Conservation (phyloP, 2,797 vertebrate species). For the Gymnodraco acuticeps region DNA sequence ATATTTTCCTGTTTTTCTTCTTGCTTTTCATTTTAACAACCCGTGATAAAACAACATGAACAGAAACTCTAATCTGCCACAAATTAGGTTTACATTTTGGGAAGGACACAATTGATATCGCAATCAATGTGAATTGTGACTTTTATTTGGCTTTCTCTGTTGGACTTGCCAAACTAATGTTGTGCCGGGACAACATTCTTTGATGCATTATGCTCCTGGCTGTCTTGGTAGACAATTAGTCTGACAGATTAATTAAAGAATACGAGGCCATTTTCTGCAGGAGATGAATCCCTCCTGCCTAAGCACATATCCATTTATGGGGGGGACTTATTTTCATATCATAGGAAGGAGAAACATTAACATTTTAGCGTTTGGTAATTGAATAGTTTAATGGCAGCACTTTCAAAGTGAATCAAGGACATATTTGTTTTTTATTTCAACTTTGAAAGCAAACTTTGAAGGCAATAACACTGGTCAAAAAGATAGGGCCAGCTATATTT, state of each 20-base stretch:
- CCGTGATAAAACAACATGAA: slow-evolving; percentile 58
- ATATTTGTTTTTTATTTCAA: slow-evolving; percentile 43
- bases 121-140: slow-evolving; percentile 64
- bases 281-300: slow-evolving; percentile 72
- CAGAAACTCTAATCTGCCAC: slow-evolving; percentile 41
- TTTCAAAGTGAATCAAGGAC: slow-evolving; percentile 72
- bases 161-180: slow-evolving; percentile 71
- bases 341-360: slow-evolving; percentile 68
- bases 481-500: neutral
- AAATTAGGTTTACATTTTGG: slow-evolving; percentile 66
- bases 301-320: slow-evolving; percentile 69
- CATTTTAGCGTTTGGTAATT: slow-evolving; percentile 69
- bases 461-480: slow-evolving; percentile 21
- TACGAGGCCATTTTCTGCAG: slow-evolving; percentile 72
- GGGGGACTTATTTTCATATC: slow-evolving; percentile 61
- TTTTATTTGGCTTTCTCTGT: slow-evolving; percentile 65
- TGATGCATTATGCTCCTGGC: slow-evolving; percentile 74
- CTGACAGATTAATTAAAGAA: slow-evolving; percentile 78
- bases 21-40: slow-evolving; percentile 40
- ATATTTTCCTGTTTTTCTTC: slow-evolving; percentile 11
- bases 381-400: slow-evolving; percentile 61
- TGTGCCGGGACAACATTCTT: slow-evolving; percentile 59
- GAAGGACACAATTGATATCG: slow-evolving; percentile 64
- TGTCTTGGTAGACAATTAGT: slow-evolving; percentile 77
- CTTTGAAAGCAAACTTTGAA: slow-evolving; percentile 42